Conservation (phyloP, 2,797 vertebrate genomes). For the Apogon hyalosoma region DNA sequence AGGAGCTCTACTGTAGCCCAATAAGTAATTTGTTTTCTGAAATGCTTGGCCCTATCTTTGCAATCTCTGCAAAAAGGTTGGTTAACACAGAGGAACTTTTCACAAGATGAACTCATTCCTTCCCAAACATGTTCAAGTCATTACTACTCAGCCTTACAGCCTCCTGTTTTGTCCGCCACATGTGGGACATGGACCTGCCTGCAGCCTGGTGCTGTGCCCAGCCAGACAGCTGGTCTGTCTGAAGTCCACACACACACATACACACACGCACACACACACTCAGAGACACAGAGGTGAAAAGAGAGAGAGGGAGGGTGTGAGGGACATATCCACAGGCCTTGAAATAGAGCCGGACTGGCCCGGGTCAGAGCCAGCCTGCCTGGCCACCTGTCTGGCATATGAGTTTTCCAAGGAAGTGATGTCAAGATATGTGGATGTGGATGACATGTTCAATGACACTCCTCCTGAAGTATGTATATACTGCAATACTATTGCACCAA, state of each 20-base stretch:
- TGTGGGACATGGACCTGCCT: conserved; percentile 72
- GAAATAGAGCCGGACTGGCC: conserved; percentile 77
- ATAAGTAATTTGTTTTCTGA: conserved; percentile 3
- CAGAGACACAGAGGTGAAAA: conserved; percentile 67
- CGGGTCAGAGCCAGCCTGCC: conserved; percentile 70
- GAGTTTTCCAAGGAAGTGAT: conserved; percentile 79
- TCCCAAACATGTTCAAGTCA: conserved; percentile 54
- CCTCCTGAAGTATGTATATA: conserved; percentile 52
- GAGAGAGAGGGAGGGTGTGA: conserved; percentile 59
- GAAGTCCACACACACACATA: conserved; percentile 58
- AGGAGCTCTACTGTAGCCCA: conserved; percentile 5
- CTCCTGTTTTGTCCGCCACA: conserved; percentile 63
- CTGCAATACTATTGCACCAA: conserved; percentile 31
- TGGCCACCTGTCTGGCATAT: conserved; percentile 77
- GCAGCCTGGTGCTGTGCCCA: conserved; percentile 72
- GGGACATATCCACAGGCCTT: conserved; percentile 65
- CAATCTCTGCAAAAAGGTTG: not conserved
- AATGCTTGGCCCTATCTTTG: conserved; percentile 2
- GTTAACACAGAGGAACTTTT: conserved; percentile 27
- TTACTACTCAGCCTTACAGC: conserved; percentile 48
- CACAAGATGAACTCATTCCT: conserved; percentile 48
- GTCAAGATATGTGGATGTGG: conserved; percentile 72
- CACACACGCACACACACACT: conserved; percentile 38
- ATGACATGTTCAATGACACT: conserved; percentile 62
- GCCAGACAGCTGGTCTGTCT: conserved; percentile 79